These are phyloP conservation scores for Cephus runcator DNA, from an alignment of 2,888 invertebrate species.

Conservation along the genomic window DNA sequence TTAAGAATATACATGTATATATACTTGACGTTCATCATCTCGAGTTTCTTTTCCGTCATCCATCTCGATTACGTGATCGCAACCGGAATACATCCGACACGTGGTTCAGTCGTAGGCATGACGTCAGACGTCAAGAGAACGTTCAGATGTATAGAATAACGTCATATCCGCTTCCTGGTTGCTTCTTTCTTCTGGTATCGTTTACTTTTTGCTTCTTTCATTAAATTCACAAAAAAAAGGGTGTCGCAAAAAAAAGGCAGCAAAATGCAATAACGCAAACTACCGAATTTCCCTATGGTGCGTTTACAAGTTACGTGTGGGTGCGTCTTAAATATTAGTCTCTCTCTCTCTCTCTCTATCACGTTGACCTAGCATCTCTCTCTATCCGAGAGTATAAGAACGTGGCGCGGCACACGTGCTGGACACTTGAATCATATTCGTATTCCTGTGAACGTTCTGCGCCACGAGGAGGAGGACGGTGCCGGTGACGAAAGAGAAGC, in stretches of 20 bases:
- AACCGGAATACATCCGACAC: slow-evolving; percentile 3
- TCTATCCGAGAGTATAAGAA: background rate
- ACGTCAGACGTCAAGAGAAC: background rate
- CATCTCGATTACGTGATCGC: background rate
- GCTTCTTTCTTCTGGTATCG: slow-evolving; percentile 22
- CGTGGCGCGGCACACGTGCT: slow-evolving; percentile 34
- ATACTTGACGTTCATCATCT: too few relatives aligned
- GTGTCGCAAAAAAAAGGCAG: background rate
- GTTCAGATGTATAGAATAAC: slow-evolving; percentile 19
- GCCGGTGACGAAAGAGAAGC: background rate
- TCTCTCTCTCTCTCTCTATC: too few relatives aligned
- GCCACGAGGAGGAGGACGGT: background rate
- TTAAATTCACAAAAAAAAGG: background rate
- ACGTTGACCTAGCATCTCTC: too few relatives aligned
- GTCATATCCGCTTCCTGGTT: slow-evolving; percentile 35
- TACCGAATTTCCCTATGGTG: background rate
- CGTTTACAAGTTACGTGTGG: background rate
- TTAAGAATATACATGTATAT: too few relatives aligned
- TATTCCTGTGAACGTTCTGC: slow-evolving; percentile 1
- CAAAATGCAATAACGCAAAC: background rate
- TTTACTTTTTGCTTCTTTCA: too few relatives aligned
- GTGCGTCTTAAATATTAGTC: too few relatives aligned
- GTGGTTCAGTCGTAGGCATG: background rate
- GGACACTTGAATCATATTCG: slow-evolving; percentile 33
- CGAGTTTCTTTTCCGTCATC: too few relatives aligned